Conservation (phyloP, 2,888 invertebrate genomes). For the Oscheius sp. region DNA sequence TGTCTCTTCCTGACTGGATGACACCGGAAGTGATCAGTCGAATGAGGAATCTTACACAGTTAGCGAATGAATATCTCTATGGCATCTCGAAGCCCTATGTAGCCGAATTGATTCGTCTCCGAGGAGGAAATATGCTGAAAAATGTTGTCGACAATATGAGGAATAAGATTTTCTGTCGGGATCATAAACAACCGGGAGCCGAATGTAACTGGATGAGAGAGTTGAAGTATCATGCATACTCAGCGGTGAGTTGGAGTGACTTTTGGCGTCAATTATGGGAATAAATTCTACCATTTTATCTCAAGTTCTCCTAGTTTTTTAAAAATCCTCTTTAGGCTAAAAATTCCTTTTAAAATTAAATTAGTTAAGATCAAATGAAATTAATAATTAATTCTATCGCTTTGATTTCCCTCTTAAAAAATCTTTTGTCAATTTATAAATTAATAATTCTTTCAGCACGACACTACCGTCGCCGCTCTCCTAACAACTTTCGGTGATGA, state of each 20-base stretch:
- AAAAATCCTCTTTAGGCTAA: neutral
- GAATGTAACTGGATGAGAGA: conserved; percentile 54
- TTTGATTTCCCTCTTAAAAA: no score
- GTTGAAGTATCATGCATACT: conserved; percentile 66
- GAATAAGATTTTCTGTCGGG: conserved; percentile 29
- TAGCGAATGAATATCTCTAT: conserved; percentile 57
- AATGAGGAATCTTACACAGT: conserved; percentile 53
- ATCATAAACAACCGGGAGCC: conserved; percentile 35
- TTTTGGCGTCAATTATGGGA: no score
- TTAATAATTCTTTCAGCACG: conserved; percentile 52
- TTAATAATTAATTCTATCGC: no score
- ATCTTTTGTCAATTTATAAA: neutral
- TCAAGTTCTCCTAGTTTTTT: no score
- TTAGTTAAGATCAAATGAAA: no score
- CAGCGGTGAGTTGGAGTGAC: conserved; percentile 64
- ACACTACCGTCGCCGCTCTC: conserved; percentile 65
- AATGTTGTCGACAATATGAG: conserved; percentile 23
- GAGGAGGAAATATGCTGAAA: conserved; percentile 41
- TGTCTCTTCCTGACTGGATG: conserved; percentile 55
- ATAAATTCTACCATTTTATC: no score
- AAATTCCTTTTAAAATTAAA: neutral
- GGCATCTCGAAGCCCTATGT: conserved; percentile 58
- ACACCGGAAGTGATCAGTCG: conserved; percentile 47
- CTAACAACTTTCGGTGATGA: conserved; percentile 67
- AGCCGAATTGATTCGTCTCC: conserved; percentile 50